Evolutionary conservation across 2,888 invertebrate genomes (phyloP).

Genomic region (Synanthedon tipuliformis): DNA sequence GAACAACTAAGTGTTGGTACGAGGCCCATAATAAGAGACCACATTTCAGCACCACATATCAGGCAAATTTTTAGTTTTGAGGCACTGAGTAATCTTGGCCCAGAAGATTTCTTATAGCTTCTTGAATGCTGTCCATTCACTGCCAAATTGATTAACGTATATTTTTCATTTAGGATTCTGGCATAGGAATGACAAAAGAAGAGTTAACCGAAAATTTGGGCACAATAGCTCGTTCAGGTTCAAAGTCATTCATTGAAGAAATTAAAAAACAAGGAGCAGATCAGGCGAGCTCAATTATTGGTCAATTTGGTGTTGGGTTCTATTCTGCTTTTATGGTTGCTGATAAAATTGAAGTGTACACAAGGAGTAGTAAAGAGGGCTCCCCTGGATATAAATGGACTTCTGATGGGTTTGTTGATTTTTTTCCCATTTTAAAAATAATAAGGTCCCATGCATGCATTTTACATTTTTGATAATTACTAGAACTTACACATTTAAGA

Average conservation of each 20-base stretch:
- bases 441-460: no score
- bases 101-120: no score
- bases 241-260: slow-evolving; percentile 91
- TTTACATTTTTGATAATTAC: no score
- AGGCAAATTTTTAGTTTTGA: no score
- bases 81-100: no score
- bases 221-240: slow-evolving; percentile 95
- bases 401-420: slow-evolving; percentile 83
- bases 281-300: slow-evolving; percentile 84
- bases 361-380: slow-evolving; percentile 75
- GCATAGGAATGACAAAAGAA: slow-evolving; percentile 94
- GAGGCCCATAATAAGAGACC: no score
- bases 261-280: slow-evolving; percentile 75
- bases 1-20: no score
- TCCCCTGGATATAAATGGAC: slow-evolving; percentile 86
- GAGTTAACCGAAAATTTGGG: slow-evolving; percentile 93
- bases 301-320: slow-evolving; percentile 98
- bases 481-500: no score
- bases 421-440: neutral
- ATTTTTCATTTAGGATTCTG: slow-evolving; percentile 77
- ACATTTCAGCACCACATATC: no score
- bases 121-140: no score
- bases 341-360: slow-evolving; percentile 92
- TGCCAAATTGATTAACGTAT: neutral
- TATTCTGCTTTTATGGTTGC: slow-evolving; percentile 99